Evolutionary conservation across 2,888 invertebrate species (phyloP), one percentile per base, ranked within the genome.

Genomic region (Copidosoma aretas): DNA sequence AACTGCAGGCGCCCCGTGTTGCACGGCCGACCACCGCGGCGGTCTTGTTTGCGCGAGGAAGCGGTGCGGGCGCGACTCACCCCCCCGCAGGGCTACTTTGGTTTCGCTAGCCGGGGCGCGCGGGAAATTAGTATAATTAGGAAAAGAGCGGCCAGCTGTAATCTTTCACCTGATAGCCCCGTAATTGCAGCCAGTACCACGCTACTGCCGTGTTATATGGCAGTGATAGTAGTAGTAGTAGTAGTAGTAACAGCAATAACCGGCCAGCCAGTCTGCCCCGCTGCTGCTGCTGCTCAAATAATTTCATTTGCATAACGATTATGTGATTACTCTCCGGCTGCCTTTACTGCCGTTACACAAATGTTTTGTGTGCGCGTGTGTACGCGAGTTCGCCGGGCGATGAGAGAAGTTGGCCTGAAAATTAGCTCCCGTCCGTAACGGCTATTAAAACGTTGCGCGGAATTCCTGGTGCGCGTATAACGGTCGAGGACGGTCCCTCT

Each of bases 291-390:
- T 15, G 41, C 46, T 25, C 51, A 70, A 67, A 70, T 70, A 70
- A 70, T 70, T 70, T 67, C 63, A 70, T 70, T 70, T 70, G 46
- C 70, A 70, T 70, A 70, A 70, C 64, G 70, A 70, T 70, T 67
- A 67, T 70, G 64, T 53, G 57, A 70, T 70, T 70, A 70, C 63
- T 32, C 32, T 56, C 54, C 59, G 46, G 54, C 52, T 22, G n/a
- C n/a, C n/a, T n/a, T n/a, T 24, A 53, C 62, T 14, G 57, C 43
- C 22, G 52, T 51, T 21, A 25, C 46, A 21, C 43, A 32, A 19
- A 10, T 19, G 52, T 10, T 10, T n/a, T 39, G 52, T 39, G n/a
- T 64, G n/a, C 41, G n/a, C 46, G 15, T 22, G 19, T 32, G 49
- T 12, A 17, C 12, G 43, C 19, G 12, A 5, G n/a, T 4, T 19